These are phyloP conservation scores for Tigriopus japonicus DNA, from an alignment of 1,140 invertebrate genomes.

Conservation along the genomic window DNA sequence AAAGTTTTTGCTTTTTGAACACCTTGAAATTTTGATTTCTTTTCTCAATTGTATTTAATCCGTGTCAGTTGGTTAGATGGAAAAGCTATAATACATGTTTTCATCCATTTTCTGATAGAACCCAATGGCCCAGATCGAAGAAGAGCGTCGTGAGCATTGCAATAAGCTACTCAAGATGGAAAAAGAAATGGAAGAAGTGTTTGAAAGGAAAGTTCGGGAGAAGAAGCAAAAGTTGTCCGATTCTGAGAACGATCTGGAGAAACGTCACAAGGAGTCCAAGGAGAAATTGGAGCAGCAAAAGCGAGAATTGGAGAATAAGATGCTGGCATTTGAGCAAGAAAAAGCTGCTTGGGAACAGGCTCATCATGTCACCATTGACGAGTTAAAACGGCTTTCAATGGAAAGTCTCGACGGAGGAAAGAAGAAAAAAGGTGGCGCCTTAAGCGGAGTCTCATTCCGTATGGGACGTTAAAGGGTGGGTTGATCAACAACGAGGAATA, in stretches of 20 bases:
- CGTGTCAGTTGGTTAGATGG: no score
- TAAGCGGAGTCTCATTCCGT: slow-evolving; percentile 9
- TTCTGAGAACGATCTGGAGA: slow-evolving; percentile 53
- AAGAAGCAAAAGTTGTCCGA: slow-evolving; percentile 84
- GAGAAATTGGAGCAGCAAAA: slow-evolving; percentile 54
- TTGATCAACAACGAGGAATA: no score
- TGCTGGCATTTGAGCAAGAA: slow-evolving; percentile 65
- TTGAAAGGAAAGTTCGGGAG: slow-evolving; percentile 71
- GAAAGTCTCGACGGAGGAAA: slow-evolving; percentile 3
- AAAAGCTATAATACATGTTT: no score
- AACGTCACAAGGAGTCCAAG: slow-evolving; percentile 8
- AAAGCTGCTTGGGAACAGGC: slow-evolving; percentile 68
- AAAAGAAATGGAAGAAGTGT: slow-evolving; percentile 84
- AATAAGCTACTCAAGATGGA: slow-evolving; percentile 92
- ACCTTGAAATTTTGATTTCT: no score
- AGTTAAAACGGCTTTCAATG: slow-evolving; percentile 1
- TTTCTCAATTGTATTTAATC: no score
- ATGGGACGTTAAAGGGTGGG: slow-evolving; percentile 3
- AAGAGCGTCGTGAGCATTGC: slow-evolving; percentile 88
- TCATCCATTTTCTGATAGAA: slow-evolving; percentile 37
- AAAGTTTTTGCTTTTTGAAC: no score
- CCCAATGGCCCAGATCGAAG: slow-evolving; percentile 90
- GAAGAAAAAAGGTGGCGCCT: slow-evolving; percentile 5
- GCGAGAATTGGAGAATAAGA: slow-evolving; percentile 72
- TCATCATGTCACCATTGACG: slow-evolving; percentile 52